Conservation (phyloP, 2,888 invertebrate genomes). For the Microdon myrmicae region DNA sequence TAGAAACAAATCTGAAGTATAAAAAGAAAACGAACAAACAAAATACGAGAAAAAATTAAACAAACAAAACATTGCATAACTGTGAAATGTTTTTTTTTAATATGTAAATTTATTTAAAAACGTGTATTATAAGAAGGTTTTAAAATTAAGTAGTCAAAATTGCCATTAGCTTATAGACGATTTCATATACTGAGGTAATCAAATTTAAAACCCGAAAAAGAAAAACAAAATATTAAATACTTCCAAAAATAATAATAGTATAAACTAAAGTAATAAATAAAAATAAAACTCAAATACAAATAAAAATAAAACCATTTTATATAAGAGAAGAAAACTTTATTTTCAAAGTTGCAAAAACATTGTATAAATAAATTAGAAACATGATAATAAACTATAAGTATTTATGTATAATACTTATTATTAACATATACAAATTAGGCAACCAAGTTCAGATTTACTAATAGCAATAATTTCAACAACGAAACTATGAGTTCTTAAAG, state of each 20-base stretch:
- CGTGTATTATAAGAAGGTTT: constrained; percentile 28
- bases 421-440: constrained; percentile 4
- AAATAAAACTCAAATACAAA: constrained; percentile 19
- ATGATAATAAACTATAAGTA: constrained; percentile 1
- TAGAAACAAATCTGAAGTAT: constrained; percentile 24
- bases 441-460: constrained; percentile 25
- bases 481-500: constrained; percentile 38
- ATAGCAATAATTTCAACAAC: constrained; percentile 53
- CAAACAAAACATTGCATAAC: constrained; percentile 27
- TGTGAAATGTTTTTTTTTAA: constrained; percentile 44
- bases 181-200: constrained; percentile 44
- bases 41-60: constrained; percentile 2
- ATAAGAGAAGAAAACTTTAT: constrained; percentile 42
- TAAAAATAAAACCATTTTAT: constrained; percentile 3
- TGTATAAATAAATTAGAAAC: constrained; percentile 28
- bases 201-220: constrained; percentile 8
- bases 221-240: constrained; percentile 18
- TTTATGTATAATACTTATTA: constrained; percentile 18
- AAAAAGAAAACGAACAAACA: constrained; percentile 16
- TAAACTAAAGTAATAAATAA: constrained; percentile 8
- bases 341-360: constrained; percentile 46
- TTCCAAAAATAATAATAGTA: constrained; percentile 9
- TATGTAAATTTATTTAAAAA: constrained; percentile 38
- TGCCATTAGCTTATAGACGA: constrained; percentile 52
- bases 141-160: constrained; percentile 33